These are phyloP conservation scores for Sphaerodactylus townsendi DNA, from an alignment of 2,113 vertebrate genomes.

Conservation along the genomic window DNA sequence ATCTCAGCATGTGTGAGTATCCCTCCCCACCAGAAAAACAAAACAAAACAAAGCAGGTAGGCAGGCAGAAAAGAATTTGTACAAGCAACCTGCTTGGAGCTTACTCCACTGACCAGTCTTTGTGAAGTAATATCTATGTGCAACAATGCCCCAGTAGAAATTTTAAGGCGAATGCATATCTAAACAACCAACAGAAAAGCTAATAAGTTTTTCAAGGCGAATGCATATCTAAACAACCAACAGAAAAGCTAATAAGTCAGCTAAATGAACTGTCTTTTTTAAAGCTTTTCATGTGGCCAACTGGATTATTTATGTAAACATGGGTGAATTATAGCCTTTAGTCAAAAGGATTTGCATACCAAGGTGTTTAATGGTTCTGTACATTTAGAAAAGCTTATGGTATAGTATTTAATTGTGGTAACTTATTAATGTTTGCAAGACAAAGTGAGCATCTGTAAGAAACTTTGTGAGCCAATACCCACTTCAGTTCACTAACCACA, in stretches of 20 bases:
- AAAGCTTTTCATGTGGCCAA: neutral
- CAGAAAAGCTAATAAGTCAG: neutral
- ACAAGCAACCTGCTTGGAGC: neutral
- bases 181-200: neutral
- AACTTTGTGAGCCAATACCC: conserved; percentile 3
- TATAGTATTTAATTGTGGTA: neutral
- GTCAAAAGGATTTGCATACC: neutral
- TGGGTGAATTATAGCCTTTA: neutral
- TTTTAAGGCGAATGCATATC: neutral
- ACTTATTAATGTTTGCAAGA: neutral
- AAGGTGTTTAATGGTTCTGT: neutral
- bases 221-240: neutral
- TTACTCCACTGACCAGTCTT: neutral
- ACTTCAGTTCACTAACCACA: neutral
- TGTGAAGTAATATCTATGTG: neutral
- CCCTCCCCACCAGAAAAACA: neutral
- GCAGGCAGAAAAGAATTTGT: neutral
- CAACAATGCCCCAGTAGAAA: no score
- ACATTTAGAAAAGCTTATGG: neutral
- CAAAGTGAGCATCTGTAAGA: neutral
- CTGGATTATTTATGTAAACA: neutral
- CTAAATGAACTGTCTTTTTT: neutral
- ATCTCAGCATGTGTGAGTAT: neutral
- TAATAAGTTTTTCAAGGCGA: no score
- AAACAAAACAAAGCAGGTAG: no score